phyloP scores from a whole-genome alignment of 2,888 invertebrate species.

The Dicycla oo region DNA sequence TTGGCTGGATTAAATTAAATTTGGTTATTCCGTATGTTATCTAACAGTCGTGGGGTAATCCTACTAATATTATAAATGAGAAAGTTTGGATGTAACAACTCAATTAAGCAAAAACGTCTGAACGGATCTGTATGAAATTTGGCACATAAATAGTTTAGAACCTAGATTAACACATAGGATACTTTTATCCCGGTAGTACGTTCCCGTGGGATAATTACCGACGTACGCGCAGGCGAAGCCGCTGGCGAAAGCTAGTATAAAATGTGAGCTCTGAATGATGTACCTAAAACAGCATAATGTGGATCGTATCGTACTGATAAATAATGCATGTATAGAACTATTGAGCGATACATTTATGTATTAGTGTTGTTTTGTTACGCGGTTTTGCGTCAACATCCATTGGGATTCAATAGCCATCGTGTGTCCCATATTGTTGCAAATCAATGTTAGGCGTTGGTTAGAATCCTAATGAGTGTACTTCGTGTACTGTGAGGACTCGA shows the following conservation, averaged over 20 bases:
- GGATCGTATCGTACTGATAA: slow-evolving; percentile 4
- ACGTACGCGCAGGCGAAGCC: too few relatives aligned
- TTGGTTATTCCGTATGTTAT: neutral
- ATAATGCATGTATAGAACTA: slow-evolving; percentile 34
- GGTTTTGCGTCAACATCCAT: slow-evolving; percentile 50
- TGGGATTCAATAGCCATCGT: slow-evolving; percentile 44
- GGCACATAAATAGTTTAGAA: too few relatives aligned
- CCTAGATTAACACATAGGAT: too few relatives aligned
- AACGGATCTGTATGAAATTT: too few relatives aligned
- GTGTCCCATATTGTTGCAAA: slow-evolving; percentile 53
- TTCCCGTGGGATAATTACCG: too few relatives aligned
- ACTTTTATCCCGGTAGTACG: too few relatives aligned
- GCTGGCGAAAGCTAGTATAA: too few relatives aligned
- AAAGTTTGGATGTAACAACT: too few relatives aligned
- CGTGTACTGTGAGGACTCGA: too few relatives aligned
- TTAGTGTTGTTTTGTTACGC: slow-evolving; percentile 49
- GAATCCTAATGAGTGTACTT: slow-evolving; percentile 51
- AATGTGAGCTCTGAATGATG: neutral
- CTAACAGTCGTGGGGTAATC: neutral
- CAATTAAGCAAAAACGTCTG: too few relatives aligned
- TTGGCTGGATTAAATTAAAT: neutral
- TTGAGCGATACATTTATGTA: slow-evolving; percentile 21
- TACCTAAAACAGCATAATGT: slow-evolving; percentile 2
- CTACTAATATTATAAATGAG: too few relatives aligned
- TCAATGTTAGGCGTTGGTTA: slow-evolving; percentile 22